These are phyloP conservation scores for Tragelaphus scriptus DNA, from an alignment of 2,113 vertebrate species.

Conservation along the genomic window DNA sequence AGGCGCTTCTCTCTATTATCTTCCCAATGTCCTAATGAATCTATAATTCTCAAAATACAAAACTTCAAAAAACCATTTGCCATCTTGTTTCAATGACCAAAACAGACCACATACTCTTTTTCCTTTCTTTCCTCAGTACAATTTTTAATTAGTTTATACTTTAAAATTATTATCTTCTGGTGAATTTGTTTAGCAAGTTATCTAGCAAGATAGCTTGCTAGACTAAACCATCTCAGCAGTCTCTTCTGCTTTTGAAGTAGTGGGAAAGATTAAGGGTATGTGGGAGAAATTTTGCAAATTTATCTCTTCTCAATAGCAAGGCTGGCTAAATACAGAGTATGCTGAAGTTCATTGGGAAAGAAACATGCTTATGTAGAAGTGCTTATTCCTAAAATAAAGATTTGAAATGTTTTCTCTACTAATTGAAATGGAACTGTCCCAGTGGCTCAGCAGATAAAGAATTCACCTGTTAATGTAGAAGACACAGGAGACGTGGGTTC, in stretches of 20 bases:
- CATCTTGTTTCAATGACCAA: neutral
- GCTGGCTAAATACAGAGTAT: neutral
- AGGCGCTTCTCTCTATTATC: neutral
- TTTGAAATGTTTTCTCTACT: neutral
- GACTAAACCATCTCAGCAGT: neutral
- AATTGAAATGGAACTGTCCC: neutral
- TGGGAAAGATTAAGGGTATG: neutral
- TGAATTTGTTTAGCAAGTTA: neutral
- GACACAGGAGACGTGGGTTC: neutral
- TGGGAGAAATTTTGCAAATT: neutral
- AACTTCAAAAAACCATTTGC: neutral
- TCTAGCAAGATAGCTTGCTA: neutral
- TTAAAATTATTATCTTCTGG: neutral
- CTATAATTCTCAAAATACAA: neutral
- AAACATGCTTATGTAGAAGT: neutral
- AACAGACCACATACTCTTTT: neutral
- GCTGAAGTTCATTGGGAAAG: neutral
- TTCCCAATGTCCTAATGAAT: neutral
- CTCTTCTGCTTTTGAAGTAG: neutral
- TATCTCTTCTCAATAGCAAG: neutral
- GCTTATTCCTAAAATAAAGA: neutral
- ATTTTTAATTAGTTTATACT: neutral
- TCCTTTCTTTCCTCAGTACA: neutral
- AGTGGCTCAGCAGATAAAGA: neutral
- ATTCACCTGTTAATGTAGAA: neutral